phyloP scores from a whole-genome alignment of 1,140 invertebrate genomes.

The silkworm (Bombyx mori) region ASM3026992v2 NC_085120.1:10534001-10534500 shows the following conservation, averaged over 20 bases:
- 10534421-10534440: too few relatives aligned
- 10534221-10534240: slow-evolving; percentile 6
- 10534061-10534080: not conserved
- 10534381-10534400: too few relatives aligned
- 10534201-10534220: slow-evolving; percentile 5
- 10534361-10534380: too few relatives aligned
- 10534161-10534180: slow-evolving; percentile 9
- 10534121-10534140: not conserved
- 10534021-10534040: not conserved
- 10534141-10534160: slow-evolving; percentile 9
- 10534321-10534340: not conserved
- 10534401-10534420: too few relatives aligned
- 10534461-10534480: too few relatives aligned
- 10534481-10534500: too few relatives aligned
- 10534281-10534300: slow-evolving; percentile 10
- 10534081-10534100: not conserved
- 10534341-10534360: too few relatives aligned
- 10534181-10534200: slow-evolving; percentile 6
- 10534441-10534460: too few relatives aligned
- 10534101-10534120: not conserved
- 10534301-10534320: slow-evolving; percentile 4
- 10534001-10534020: not conserved
- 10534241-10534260: slow-evolving; percentile 9
- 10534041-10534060: not conserved
- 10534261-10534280: slow-evolving; percentile 11